Base-by-base conservation (phyloP, 2,113 vertebrate genomes). In the Oenanthe oenanthe region DNA sequence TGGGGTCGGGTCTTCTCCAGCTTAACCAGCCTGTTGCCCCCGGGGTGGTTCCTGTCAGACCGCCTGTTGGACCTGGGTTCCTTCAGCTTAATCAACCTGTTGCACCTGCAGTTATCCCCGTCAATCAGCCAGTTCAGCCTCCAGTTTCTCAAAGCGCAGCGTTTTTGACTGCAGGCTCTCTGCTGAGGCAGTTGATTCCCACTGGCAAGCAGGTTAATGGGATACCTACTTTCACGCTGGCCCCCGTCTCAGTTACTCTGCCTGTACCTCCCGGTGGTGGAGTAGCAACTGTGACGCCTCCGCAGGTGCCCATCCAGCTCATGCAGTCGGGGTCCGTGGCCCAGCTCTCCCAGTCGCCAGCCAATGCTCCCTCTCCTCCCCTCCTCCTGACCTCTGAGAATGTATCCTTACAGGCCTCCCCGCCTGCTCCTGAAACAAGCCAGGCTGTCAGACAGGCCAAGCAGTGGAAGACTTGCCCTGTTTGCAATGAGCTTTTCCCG, bases 401-500 rank as follows among this genome's bases (percentile, higher is more conserved):
- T 10, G 6, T 92, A 36, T 70, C 91, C 0, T 51, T 96, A 8
- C 96, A 97, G 48, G 60, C 88, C 13, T 70, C 95, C 15, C 43
- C 72, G 0, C 40, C 91, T 12, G 47, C 26, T 17, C 66, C 91
- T 17, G 97, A 97, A 36, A 66, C 91, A 1, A 94, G 50, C 16
- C 95, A 96, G n/a, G 95, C 72, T 7, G 24, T 96, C 77, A 98
- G 93, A n/a, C 98, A 98, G 95, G 98, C 99, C 10, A 99, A 99
- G 89, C 99, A 99, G 82, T 99, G 99, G 99, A 99, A 99, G 85
- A 99, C 99, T 1, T 99, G 99, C 77, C 99, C 98, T 0, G 98
- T 99, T 53, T 99, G 99, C 94, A 99, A 99, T 4, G 99, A 99
- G 88, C 99, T 99, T 26, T 99, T 99, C 89, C 99, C 99, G 0